A percentile compares a stretch with the other conserved stretches of the same genome.
phyloP scores from a whole-genome alignment of 2,888 invertebrate genomes.

The Anthophora plumipes region DNA sequence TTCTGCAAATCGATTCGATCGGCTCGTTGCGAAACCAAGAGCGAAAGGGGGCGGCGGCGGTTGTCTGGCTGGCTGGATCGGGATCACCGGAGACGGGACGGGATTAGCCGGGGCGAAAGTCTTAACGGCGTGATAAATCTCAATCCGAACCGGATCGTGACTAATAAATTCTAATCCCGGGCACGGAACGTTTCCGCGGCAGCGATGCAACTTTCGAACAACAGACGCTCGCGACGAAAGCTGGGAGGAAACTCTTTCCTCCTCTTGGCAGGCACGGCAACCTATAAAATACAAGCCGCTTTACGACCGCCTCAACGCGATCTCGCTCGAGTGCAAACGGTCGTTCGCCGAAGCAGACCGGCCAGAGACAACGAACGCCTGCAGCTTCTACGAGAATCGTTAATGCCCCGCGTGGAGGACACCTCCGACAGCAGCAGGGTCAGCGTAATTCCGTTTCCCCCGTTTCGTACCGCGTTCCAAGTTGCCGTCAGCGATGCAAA shows the following conservation, averaged over 20 bases:
- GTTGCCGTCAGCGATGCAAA: background rate
- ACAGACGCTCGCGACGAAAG: constrained; percentile 32
- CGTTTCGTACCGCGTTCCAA: background rate
- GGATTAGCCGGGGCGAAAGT: background rate
- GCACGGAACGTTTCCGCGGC: background rate
- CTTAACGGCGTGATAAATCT: constrained; percentile 35
- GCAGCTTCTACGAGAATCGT: constrained; percentile 1
- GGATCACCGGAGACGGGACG: background rate
- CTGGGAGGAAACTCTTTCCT: constrained; percentile 19
- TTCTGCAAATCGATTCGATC: background rate
- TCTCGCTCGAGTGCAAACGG: constrained; percentile 43
- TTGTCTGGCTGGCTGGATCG: background rate
- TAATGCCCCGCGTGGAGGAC: background rate
- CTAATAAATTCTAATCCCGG: constrained; percentile 48
- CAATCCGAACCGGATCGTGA: constrained; percentile 25
- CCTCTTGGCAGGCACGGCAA: constrained; percentile 16
- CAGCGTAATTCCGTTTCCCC: background rate
- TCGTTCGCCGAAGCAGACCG: constrained; percentile 34
- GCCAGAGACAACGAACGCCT: constrained; percentile 45
- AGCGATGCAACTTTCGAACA: constrained; percentile 21
- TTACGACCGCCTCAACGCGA: constrained; percentile 52
- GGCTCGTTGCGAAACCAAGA: background rate
- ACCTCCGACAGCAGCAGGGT: background rate
- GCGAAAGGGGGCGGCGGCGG: too few species aligned
- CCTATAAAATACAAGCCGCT: constrained; percentile 55